Percentiles rank a stretch among this genome's conserved stretches.
phyloP scores from a whole-genome alignment of 2,888 invertebrate genomes.

The Synergus gifuensis region DNA sequence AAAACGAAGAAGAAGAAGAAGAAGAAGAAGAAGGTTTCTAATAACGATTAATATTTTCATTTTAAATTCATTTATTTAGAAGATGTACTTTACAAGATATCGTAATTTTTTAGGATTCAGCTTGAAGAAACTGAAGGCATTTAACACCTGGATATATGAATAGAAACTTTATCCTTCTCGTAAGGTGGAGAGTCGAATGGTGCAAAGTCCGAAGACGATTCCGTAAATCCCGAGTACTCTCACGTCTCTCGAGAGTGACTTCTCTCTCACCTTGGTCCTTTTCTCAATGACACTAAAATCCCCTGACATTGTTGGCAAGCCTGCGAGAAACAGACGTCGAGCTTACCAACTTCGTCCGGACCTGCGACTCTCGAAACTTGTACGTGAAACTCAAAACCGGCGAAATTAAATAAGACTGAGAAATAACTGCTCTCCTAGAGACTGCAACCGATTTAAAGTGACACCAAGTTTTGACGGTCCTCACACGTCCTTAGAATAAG shows the following conservation, averaged over 20 bases:
- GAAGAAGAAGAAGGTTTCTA: no score
- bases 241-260: constrained; percentile 1
- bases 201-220: not conserved
- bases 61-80: no score
- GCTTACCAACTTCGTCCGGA: not conserved
- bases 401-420: not conserved
- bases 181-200: not conserved
- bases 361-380: not conserved
- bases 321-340: not conserved
- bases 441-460: constrained; percentile 42
- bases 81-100: no score
- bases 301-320: not conserved
- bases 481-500: constrained; percentile 46
- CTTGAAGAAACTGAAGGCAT: not conserved
- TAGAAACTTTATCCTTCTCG: not conserved
- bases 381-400: not conserved
- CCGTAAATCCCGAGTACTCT: not conserved
- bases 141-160: not conserved
- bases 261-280: not conserved
- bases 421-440: not conserved
- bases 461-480: constrained; percentile 50
- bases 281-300: constrained; percentile 1
- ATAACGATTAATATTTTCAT: no score
- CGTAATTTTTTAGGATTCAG: not conserved
- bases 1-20: no score